phyloP scores from a whole-genome alignment of 2,113 vertebrate genomes.

The Oreochromis spilurus region DNA sequence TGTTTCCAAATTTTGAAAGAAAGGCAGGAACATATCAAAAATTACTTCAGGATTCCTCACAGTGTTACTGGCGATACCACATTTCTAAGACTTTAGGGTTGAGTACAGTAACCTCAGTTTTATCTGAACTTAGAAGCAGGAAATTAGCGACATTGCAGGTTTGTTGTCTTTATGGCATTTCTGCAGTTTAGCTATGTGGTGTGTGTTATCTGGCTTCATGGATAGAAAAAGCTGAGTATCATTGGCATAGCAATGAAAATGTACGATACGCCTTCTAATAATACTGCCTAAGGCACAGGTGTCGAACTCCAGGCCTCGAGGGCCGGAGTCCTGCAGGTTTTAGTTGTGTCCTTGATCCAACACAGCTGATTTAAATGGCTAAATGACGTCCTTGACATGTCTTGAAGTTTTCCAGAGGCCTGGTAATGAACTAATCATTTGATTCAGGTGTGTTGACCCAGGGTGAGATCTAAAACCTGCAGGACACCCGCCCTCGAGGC shows the following conservation, averaged over 20 bases:
- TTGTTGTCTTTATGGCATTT: too few relatives aligned
- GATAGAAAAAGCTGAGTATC: not conserved
- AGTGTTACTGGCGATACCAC: not conserved
- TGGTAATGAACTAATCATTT: too few relatives aligned
- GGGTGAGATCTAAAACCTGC: too few relatives aligned
- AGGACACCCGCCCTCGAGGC: too few relatives aligned
- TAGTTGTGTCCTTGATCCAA: not conserved
- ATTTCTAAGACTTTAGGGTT: not conserved
- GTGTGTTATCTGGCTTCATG: not conserved
- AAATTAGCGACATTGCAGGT: too few relatives aligned
- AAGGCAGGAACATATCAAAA: not conserved
- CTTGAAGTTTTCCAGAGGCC: too few relatives aligned
- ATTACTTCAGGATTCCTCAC: not conserved
- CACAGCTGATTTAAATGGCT: too few relatives aligned
- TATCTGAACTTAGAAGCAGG: not conserved
- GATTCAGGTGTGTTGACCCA: too few relatives aligned
- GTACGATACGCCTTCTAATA: fast-evolving
- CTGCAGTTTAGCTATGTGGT: too few relatives aligned
- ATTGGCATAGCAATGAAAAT: not conserved
- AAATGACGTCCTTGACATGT: too few relatives aligned
- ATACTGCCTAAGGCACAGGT: not conserved
- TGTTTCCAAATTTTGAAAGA: not conserved
- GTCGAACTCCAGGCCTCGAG: not conserved
- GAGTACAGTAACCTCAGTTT: not conserved
- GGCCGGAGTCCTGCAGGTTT: not conserved